These are phyloP conservation scores for Hydractinia echinata DNA, from an alignment of 30 jellyfish, hydroid and myxozoan genomes.

Conservation along the genomic window DNA sequence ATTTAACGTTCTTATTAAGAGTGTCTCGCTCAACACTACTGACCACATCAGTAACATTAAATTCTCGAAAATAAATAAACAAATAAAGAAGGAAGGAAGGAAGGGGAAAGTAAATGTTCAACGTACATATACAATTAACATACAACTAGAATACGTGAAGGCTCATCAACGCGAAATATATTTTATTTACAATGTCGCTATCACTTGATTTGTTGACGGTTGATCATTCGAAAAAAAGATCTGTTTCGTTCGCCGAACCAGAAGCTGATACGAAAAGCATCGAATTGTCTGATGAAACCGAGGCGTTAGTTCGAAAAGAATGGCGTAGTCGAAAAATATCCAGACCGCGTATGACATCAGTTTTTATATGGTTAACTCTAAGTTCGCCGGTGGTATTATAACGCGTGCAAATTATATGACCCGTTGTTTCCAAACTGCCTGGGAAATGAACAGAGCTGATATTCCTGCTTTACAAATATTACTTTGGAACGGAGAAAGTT, in stretches of 20 bases:
- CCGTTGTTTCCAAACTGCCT: constrained; percentile 41
- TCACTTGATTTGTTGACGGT: too few species aligned
- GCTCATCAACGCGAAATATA: too few species aligned
- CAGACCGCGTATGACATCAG: constrained; percentile 49
- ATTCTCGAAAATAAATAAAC: too few species aligned
- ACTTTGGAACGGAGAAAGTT: constrained; percentile 35
- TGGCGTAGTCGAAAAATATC: not conserved
- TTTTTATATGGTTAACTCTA: constrained; percentile 37
- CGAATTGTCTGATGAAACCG: constrained; percentile 13
- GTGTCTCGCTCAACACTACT: too few species aligned
- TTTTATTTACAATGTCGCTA: too few species aligned
- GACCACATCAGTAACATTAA: too few species aligned
- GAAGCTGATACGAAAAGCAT: not conserved
- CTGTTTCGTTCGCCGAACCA: constrained; percentile 10
- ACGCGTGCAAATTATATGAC: constrained; percentile 48
- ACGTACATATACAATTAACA: too few species aligned
- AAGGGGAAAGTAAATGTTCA: too few species aligned
- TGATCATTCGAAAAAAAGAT: not conserved
- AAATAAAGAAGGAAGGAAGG: too few species aligned
- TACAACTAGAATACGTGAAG: too few species aligned
- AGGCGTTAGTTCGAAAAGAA: constrained; percentile 13
- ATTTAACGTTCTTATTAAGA: too few species aligned
- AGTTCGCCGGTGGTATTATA: constrained; percentile 48
- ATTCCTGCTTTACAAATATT: constrained; percentile 2
- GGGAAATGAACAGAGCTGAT: constrained; percentile 30